Percentiles rank a stretch among this genome's conserved stretches.
Evolutionary conservation across 2,888 invertebrate species (phyloP).

Genomic region (Falcaria lacertinaria): DNA sequence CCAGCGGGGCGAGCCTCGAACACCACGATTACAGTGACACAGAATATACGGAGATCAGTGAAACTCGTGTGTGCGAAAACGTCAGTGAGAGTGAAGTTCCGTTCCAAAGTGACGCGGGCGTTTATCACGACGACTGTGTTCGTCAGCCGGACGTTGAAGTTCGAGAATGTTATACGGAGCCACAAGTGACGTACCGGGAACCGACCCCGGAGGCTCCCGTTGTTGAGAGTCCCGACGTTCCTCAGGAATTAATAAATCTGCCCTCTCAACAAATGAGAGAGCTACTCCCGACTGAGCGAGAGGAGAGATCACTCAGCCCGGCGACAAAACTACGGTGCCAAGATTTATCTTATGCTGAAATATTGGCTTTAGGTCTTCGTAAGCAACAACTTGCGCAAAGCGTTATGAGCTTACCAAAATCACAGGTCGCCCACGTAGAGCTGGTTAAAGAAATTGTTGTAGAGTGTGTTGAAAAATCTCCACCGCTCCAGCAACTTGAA

Average conservation of each 20-base stretch:
- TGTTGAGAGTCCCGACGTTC: slow-evolving; percentile 4
- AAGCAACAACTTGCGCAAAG: slow-evolving; percentile 45
- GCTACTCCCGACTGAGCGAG: slow-evolving; percentile 26
- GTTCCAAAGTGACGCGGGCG: slow-evolving; percentile 38
- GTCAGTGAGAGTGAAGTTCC: slow-evolving; percentile 58
- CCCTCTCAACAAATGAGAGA: slow-evolving; percentile 14
- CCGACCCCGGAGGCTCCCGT: slow-evolving; percentile 21
- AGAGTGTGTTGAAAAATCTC: slow-evolving; percentile 46
- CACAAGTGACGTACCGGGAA: slow-evolving; percentile 27
- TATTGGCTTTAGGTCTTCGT: slow-evolving; percentile 83
- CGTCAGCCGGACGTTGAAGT: slow-evolving; percentile 16
- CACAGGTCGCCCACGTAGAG: slow-evolving; percentile 63
- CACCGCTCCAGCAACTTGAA: slow-evolving; percentile 32
- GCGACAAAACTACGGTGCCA: slow-evolving; percentile 58
- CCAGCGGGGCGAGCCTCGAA: slow-evolving; percentile 7
- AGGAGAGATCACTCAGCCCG: slow-evolving; percentile 46
- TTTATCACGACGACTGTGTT: slow-evolving; percentile 29
- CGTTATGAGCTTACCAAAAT: slow-evolving; percentile 49
- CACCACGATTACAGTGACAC: not conserved
- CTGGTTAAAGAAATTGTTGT: slow-evolving; percentile 55
- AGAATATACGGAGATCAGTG: slow-evolving; percentile 21
- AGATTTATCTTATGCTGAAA: slow-evolving; percentile 86
- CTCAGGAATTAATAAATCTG: slow-evolving; percentile 9
- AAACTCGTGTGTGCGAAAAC: slow-evolving; percentile 43
- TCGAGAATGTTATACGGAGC: slow-evolving; percentile 21